Base-by-base conservation (phyloP, 2,797 vertebrate species). In the Crenuchus spilurus region DNA sequence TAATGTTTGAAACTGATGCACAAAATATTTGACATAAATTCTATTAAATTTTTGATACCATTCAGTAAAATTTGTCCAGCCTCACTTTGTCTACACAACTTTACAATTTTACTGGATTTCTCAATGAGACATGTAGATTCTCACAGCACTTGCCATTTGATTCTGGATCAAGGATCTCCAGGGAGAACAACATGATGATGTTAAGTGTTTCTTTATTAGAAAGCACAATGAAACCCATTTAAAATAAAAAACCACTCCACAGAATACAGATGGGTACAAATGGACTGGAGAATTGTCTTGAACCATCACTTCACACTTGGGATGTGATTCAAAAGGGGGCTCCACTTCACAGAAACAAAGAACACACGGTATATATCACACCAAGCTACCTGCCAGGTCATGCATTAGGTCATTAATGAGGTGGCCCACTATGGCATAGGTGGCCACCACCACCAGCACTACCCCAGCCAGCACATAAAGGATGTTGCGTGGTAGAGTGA, bases 371-470 rank as follows among this genome's bases (percentile, higher is more conserved):
- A 18, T 30, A 18, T 2, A 6, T 55, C 16, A 55, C 57, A 35
- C 35, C 22, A 41, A 39, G 26, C 18, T 95, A 97, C 96, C 96
- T 0, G 95, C 92, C 0, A 97, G 87, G 85, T 97, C 95, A 13
- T 96, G 95, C 64, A 92, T 80, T 39, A 97, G 92, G 86, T 97
- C 96, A 75, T 94, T 94, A 82, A 97, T 95, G 75, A 97, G 94
- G 84, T 98, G 96, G 6, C 96, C 95, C n/a, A 96, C 94, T 1
- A 97, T 95, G 84, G 94, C 95, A 0, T 96, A 97, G 0, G 94
- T 95, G 60, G 94, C 94, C 2, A 88, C 79, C 65, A 96, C 60
- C 57, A 97, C 93, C 76, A 98, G 77, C 1, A 91, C 57, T 0
- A 87, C 87, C 0, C 93, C 95, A 60, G 92, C 90, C 61, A 95